phyloP scores from a whole-genome alignment of 2,888 invertebrate genomes.

The Morpho deidamia region DNA sequence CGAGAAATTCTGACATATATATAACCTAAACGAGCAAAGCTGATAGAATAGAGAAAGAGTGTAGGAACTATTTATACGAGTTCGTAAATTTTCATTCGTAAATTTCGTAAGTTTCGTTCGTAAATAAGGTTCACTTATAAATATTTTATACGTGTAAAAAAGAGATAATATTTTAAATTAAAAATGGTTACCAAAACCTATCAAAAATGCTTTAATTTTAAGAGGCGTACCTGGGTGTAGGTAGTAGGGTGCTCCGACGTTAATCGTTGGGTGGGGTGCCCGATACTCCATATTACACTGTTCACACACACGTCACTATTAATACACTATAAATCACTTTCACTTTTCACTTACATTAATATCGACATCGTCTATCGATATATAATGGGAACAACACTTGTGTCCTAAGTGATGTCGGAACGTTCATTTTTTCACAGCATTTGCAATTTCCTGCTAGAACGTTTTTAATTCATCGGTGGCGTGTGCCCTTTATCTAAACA shows the following conservation, averaged over 20 bases:
- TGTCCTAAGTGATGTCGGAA: conserved; percentile 20
- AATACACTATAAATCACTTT: background rate
- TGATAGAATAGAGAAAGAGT: too few relatives aligned
- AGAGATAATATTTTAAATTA: too few relatives aligned
- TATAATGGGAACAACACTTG: conserved; percentile 37
- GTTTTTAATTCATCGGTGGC: conserved; percentile 21
- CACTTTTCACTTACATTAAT: background rate
- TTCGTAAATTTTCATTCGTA: too few relatives aligned
- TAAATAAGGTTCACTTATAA: too few relatives aligned
- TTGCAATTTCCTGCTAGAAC: conserved; percentile 21
- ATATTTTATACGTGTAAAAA: too few relatives aligned
- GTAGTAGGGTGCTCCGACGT: conserved; percentile 61
- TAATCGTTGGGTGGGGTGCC: conserved; percentile 60
- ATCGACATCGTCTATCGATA: conserved; percentile 7
- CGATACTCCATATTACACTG: conserved; percentile 66
- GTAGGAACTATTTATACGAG: too few relatives aligned
- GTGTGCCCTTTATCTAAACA: conserved; percentile 9
- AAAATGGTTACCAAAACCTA: too few relatives aligned
- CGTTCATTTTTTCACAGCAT: conserved; percentile 25
- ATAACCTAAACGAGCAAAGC: too few relatives aligned
- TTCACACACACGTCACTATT: conserved; percentile 34
- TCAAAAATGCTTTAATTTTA: background rate
- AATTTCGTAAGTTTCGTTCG: too few relatives aligned
- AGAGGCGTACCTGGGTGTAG: conserved; percentile 58
- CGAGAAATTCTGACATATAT: too few relatives aligned